These are phyloP conservation scores for Rhynchomys soricoides DNA, from an alignment of 2,113 vertebrate species.

Conservation along the genomic window DNA sequence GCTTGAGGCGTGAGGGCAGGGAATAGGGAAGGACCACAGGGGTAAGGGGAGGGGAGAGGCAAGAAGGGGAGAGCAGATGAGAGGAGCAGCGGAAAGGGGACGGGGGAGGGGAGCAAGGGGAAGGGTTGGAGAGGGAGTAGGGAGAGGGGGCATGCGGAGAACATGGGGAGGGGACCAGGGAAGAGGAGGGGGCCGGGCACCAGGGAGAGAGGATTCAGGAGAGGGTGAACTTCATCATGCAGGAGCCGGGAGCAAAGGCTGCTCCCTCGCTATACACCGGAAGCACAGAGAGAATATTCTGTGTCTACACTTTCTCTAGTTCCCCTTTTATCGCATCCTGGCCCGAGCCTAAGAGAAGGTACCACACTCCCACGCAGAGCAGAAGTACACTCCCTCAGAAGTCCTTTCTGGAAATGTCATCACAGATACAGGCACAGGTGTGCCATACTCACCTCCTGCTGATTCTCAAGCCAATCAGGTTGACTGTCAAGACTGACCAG, in stretches of 20 bases:
- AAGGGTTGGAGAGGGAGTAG: too few species aligned
- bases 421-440: neutral
- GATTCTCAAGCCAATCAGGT: neutral
- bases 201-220: too few species aligned
- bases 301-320: neutral
- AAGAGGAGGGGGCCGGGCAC: too few species aligned
- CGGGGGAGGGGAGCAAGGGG: accelerated
- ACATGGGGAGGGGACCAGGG: neutral
- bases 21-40: too few species aligned
- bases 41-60: too few species aligned
- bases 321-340: neutral
- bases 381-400: neutral
- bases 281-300: neutral
- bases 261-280: too few species aligned
- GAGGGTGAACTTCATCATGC: too few species aligned
- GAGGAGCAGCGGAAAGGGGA: too few species aligned
- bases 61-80: too few species aligned
- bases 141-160: too few species aligned
- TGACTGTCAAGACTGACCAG: neutral
- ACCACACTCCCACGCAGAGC: neutral
- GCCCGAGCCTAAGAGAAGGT: neutral
- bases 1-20: neutral
- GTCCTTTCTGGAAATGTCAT: neutral
- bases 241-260: neutral
- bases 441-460: neutral